Conservation (phyloP, 2,113 vertebrate species). For the Gallinago media region DNA sequence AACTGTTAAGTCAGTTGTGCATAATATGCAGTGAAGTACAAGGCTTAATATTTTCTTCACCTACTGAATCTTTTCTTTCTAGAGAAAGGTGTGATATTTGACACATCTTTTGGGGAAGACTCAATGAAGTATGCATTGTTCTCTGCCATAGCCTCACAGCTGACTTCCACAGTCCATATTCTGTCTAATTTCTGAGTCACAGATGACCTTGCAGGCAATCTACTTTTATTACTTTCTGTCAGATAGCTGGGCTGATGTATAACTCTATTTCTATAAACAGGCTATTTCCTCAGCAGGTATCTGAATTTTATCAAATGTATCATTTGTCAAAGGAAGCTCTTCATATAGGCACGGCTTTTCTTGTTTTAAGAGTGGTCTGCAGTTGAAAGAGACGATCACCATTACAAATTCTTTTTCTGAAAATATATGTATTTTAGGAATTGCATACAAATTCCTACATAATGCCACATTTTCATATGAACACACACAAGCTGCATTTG, state of each 20-base stretch:
- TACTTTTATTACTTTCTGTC: constrained; percentile 45
- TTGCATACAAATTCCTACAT: constrained; percentile 20
- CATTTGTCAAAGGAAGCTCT: constrained; percentile 46
- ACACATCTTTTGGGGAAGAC: background rate
- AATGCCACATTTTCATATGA: constrained; percentile 33
- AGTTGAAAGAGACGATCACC: background rate
- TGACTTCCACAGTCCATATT: constrained; percentile 30
- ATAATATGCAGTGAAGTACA: background rate
- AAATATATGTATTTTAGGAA: background rate
- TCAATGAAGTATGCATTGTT: constrained; percentile 7
- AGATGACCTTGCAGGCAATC: constrained; percentile 42
- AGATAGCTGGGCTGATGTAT: constrained; percentile 38
- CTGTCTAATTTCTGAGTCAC: constrained; percentile 60
- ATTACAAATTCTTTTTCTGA: background rate
- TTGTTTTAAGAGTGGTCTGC: constrained; percentile 6
- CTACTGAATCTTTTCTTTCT: constrained; percentile 8
- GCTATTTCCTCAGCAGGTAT: constrained; percentile 49
- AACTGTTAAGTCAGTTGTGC: background rate
- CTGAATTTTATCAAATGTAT: constrained; percentile 47
- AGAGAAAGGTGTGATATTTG: constrained; percentile 5
- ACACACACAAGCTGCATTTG: background rate
- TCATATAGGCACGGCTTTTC: background rate
- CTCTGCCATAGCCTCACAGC: background rate
- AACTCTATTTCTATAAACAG: constrained; percentile 65
- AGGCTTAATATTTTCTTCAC: constrained; percentile 24